Conservation (phyloP, 2,797 vertebrate species). For the Scolopax rusticola region DNA sequence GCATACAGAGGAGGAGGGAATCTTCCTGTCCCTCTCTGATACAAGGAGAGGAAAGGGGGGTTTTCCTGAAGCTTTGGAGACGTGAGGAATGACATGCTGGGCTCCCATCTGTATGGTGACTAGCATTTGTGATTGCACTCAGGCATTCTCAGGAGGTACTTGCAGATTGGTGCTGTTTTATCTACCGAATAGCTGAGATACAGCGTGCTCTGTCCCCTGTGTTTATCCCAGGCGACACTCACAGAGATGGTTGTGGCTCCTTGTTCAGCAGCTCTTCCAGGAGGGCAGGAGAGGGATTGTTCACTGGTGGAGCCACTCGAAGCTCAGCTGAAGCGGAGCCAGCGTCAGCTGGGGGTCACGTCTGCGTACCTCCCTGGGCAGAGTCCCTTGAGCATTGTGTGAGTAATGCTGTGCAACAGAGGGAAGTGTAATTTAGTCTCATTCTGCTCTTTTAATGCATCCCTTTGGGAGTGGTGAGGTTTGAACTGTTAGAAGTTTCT, state of each 20-base stretch:
- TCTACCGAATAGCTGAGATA: not conserved
- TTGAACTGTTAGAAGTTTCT: not conserved
- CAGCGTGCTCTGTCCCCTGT: not conserved
- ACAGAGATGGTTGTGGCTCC: not conserved
- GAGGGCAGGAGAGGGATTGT: not conserved
- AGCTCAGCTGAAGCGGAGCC: not conserved
- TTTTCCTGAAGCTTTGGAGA: conserved; percentile 48
- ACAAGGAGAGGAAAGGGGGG: conserved; percentile 22
- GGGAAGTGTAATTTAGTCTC: not conserved
- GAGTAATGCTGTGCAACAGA: not conserved
- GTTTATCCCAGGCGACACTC: not conserved
- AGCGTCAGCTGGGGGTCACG: not conserved
- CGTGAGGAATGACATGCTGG: conserved; percentile 52
- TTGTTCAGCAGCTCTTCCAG: not conserved
- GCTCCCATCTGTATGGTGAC: not conserved
- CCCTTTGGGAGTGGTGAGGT: not conserved
- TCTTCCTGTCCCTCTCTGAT: conserved; percentile 22
- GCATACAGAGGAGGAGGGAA: conserved; percentile 5
- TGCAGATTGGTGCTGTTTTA: not conserved
- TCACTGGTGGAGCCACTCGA: not conserved
- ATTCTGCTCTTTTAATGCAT: not conserved
- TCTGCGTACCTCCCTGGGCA: not conserved
- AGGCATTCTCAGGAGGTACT: not conserved
- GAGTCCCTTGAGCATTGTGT: not conserved
- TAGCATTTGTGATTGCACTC: conserved; percentile 36